A percentile compares a stretch with the other conserved stretches of the same genome.
Conservation (phyloP, 2,113 vertebrate species). For the Suncus etruscus region DNA sequence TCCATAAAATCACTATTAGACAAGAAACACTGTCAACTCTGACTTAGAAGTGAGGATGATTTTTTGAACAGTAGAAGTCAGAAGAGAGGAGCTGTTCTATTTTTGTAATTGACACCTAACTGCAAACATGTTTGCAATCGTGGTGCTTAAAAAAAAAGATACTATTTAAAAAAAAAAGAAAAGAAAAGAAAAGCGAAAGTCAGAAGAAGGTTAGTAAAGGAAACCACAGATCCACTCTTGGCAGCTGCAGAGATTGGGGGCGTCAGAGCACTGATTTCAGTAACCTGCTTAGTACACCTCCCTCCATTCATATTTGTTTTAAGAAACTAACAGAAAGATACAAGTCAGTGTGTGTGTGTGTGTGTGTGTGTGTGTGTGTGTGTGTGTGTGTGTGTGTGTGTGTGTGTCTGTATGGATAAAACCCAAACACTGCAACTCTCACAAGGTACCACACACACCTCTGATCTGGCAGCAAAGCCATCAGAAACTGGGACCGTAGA, state of each 20-base stretch:
- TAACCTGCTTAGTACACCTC: background rate
- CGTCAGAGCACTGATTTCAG: background rate
- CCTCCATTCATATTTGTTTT: background rate
- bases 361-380: too few relatives aligned
- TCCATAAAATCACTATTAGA: background rate
- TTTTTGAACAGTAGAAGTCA: background rate
- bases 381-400: too few relatives aligned
- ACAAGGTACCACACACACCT: background rate
- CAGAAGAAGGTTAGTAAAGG: background rate
- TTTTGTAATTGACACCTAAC: too few relatives aligned
- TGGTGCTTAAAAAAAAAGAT: too few relatives aligned
- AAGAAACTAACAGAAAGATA: background rate
- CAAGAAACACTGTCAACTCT: background rate
- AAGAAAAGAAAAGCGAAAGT: too few relatives aligned
- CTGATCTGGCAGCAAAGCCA: too few relatives aligned
- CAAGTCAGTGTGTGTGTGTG: too few relatives aligned
- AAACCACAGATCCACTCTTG: rapidly evolving
- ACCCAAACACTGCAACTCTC: background rate
- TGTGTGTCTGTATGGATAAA: background rate
- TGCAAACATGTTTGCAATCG: too few relatives aligned
- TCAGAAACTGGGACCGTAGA: background rate
- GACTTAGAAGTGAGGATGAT: conserved; percentile 15
- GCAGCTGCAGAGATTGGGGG: background rate
- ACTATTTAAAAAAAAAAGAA: too few relatives aligned
- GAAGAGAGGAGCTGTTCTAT: too few relatives aligned